Percentiles rank a stretch among this genome's conserved stretches.
Evolutionary conservation across 2,888 invertebrate genomes (phyloP).

Genomic region (Laothoe populi): DNA sequence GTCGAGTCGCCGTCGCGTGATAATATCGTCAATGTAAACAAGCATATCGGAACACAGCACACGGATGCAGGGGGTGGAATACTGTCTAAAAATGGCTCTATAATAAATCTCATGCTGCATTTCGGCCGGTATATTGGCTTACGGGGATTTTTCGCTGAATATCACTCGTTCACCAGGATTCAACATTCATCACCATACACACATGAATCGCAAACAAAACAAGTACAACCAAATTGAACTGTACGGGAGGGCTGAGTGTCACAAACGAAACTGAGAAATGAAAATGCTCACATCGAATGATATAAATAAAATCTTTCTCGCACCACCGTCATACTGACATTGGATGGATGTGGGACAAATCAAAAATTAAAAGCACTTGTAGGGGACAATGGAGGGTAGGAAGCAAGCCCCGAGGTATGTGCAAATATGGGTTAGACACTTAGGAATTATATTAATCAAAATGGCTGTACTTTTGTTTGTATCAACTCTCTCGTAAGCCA

Average conservation of each 20-base stretch:
- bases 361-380: conserved; percentile 52
- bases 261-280: conserved; percentile 13
- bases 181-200: conserved; percentile 53
- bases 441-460: conserved; percentile 54
- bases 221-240: conserved; percentile 80
- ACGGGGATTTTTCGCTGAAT: conserved; percentile 75
- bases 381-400: conserved; percentile 49
- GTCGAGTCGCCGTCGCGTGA: conserved; percentile 55
- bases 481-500: conserved; percentile 33
- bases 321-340: conserved; percentile 42
- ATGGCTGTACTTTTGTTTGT: conserved; percentile 75
- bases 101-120: conserved; percentile 65
- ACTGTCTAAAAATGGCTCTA: conserved; percentile 64
- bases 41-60: conserved; percentile 73
- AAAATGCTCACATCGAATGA: conserved; percentile 17
- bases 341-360: conserved; percentile 66
- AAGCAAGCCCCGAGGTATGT: conserved; percentile 71
- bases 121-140: conserved; percentile 52
- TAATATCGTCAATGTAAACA: conserved; percentile 54
- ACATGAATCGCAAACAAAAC: conserved; percentile 70
- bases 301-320: conserved; percentile 32
- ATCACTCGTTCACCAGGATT: conserved; percentile 75
- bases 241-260: conserved; percentile 36
- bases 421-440: conserved; percentile 52
- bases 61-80: conserved; percentile 73